Evolutionary conservation across 2,888 invertebrate species (phyloP).

Genomic region (Pogonocherus hispidulus): DNA sequence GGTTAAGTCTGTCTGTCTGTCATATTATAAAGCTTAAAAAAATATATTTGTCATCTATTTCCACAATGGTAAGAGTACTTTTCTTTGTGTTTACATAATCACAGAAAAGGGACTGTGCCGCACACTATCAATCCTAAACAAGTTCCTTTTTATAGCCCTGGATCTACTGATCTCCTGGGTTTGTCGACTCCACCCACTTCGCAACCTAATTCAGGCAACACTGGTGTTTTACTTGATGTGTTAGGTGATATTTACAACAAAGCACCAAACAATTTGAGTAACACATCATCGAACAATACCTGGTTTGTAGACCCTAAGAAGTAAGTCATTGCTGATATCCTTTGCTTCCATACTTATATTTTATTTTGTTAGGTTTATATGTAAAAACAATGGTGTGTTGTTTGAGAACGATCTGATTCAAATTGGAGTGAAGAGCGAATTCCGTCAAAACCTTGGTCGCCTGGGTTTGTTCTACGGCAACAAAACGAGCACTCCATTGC

Average conservation of each 20-base stretch:
- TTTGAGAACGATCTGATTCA: slow-evolving; percentile 99
- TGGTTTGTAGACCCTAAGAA: slow-evolving; percentile 80
- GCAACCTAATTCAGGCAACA: slow-evolving; percentile 76
- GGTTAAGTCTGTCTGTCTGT: no score
- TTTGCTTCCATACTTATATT: not conserved
- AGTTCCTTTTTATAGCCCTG: slow-evolving; percentile 57
- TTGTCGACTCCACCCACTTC: slow-evolving; percentile 88
- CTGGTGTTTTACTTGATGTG: slow-evolving; percentile 90
- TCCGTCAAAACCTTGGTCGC: slow-evolving; percentile 94
- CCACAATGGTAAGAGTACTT: no score
- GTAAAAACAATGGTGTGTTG: slow-evolving; percentile 98
- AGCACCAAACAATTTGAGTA: slow-evolving; percentile 68
- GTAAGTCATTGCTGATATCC: slow-evolving; percentile 64
- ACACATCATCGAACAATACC: slow-evolving; percentile 64
- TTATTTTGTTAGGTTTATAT: slow-evolving; percentile 78
- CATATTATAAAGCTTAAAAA: no score
- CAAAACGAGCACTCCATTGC: slow-evolving; percentile 90
- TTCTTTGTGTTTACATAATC: no score
- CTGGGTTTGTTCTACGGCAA: slow-evolving; percentile 98
- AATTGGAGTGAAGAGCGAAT: slow-evolving; percentile 98
- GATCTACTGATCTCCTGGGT: slow-evolving; percentile 88
- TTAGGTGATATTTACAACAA: slow-evolving; percentile 88
- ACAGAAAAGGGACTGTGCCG: no score
- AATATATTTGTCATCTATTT: no score
- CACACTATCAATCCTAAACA: no score